Evolutionary conservation across 2,888 invertebrate genomes (phyloP), one percentile per base, ranked within the genome.

Genomic region (Autographa gamma): DNA sequence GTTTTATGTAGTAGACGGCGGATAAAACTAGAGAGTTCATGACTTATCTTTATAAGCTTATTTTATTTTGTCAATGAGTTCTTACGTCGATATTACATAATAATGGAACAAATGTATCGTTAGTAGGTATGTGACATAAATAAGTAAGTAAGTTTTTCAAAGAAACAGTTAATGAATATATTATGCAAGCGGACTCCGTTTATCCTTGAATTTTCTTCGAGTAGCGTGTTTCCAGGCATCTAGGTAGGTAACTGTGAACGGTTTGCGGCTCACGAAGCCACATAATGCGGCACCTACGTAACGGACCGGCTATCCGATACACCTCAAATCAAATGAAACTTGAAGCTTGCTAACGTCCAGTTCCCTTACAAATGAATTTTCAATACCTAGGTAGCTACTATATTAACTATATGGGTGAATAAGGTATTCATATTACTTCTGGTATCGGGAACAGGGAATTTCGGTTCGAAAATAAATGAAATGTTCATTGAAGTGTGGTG

Each of bases 261-360:
- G 84, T 88, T 90, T 92, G 91, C 87, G 90, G 92, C 88, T 86
- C 88, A 88, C 85, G 93, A 93, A 93, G 94, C 94, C 95, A 90
- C 93, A 93, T 90, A 92, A 91, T 90, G 88, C 86, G 87, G 88
- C 86, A 88, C 84, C 85, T 87, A 86, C 85, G 84, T 82, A 82
- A 86, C 85, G 75, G 83, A 80, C 74, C 81, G 82, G 93, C 88
- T 90, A 93, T 91, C 88, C 86, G 93, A 94, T 92, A 92, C 89
- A 89, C 90, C 88, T 91, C 87, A 89, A 90, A 90, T 85, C 88
- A 90, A 91, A 90, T 85, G 92, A 90, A 92, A 92, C 88, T 88
- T 86, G 90, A 92, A 88, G 88, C 92, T 89, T 82, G 74, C 85
- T 68, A 79, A 73, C 72, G 75, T 76, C 63, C 78, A 74, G 74